Evolutionary conservation across 2,888 invertebrate genomes (phyloP).

Genomic region (Eretmocerus hayati): DNA sequence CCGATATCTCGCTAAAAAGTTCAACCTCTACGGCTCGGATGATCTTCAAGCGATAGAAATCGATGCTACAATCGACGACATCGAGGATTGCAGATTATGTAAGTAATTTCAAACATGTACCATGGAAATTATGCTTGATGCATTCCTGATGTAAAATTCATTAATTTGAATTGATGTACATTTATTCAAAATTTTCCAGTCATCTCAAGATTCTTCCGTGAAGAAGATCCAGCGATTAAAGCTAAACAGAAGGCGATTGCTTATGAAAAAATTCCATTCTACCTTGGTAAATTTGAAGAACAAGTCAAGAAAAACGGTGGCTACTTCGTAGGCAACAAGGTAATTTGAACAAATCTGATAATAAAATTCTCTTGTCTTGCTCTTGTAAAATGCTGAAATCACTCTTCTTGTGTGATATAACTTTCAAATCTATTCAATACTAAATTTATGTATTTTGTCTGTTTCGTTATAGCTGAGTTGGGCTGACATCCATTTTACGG

Average conservation of each 20-base stretch:
- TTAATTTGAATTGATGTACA: background rate
- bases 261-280: conserved; percentile 27
- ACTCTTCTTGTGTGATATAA: background rate
- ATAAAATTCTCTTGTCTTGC: no score
- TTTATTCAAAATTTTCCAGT: conserved; percentile 24
- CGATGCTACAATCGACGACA: conserved; percentile 47
- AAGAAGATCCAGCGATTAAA: conserved; percentile 31
- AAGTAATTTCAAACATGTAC: conserved; percentile 24
- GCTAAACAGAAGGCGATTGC: conserved; percentile 32
- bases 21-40: conserved; percentile 48
- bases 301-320: conserved; percentile 39
- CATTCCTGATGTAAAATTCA: no score
- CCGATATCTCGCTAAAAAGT: conserved; percentile 50
- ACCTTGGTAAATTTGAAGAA: conserved; percentile 33
- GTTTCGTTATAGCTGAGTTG: conserved; percentile 50
- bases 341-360: conserved; percentile 19
- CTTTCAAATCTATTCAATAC: background rate
- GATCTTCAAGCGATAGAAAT: conserved; percentile 49
- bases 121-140: background rate
- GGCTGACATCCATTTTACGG: conserved; percentile 46
- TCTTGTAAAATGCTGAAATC: background rate
- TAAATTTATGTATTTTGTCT: no score
- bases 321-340: conserved; percentile 39
- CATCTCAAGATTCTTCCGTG: conserved; percentile 30
- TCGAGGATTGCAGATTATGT: conserved; percentile 51